Evolutionary conservation across 2,113 vertebrate species (phyloP), one percentile per base, ranked within the genome.

Genomic region (Lepus americanus): DNA sequence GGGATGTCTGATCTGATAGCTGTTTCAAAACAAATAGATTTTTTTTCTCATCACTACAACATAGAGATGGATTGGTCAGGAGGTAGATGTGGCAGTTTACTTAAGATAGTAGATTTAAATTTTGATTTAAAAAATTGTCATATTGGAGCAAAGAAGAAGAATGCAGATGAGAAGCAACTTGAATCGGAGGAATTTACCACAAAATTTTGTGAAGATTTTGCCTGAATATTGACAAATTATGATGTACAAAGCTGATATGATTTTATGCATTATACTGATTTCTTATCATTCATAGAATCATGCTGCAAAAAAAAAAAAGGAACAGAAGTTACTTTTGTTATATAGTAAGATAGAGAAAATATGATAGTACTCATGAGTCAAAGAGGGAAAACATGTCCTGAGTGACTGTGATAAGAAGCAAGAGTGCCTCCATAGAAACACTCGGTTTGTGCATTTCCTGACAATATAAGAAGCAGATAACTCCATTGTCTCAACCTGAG

Each of bases 261-360:
- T 39, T 59, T 79, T 88, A 49, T 81, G 49, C 70, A 17, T 87
- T 69, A 74, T 8, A 16, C 39, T 88, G 33, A 44, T 70, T 95
- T 92, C 59, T 84, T 94, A 39, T 74, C 59, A 39, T 90, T 63
- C 27, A 63, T n/a, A 14, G 73, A 81, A 64, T 88, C 59, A 66
- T 1, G 9, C 1, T 86, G 66, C 83, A n/a, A 31, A 25, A 73
- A 90, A 64, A n/a, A 36, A 36, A 92, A 84, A 74, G 61, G n/a
- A 89, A 85, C 16, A 66, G 78, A 80, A 63, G 10, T 55, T 61
- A 49, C 61, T 76, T 92, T 83, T 63, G 33, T 72, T 27, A 44
- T 90, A 49, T 77, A 67, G 63, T 83, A 74, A 94, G 90, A 67
- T 14, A 49, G 64, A 88, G 29, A 51, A 76, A 89, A 86, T 63